Evolutionary conservation across 2,113 vertebrate genomes (phyloP).

Genomic region (Microtus pennsylvanicus): DNA sequence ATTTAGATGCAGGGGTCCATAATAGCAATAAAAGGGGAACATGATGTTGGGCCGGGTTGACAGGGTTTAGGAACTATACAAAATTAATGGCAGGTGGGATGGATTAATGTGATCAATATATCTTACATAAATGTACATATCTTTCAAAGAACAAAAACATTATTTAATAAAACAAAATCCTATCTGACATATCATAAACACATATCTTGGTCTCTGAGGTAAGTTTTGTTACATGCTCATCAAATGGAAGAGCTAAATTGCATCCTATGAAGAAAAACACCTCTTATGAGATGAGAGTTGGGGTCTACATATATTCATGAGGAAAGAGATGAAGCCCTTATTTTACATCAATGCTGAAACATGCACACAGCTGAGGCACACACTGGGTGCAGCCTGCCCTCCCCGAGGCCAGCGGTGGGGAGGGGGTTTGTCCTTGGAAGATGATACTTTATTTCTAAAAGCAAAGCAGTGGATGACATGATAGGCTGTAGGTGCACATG

Average conservation of each 20-base stretch:
- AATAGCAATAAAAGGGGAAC: too few species aligned
- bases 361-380: background rate
- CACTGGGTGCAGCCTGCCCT: background rate
- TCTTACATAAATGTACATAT: background rate
- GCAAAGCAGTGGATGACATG: background rate
- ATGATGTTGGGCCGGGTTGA: too few species aligned
- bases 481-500: constrained; percentile 21
- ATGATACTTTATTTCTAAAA: constrained; percentile 42
- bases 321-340: background rate
- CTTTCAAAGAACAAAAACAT: background rate
- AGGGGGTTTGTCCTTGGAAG: background rate
- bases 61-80: background rate
- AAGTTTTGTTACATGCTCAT: background rate
- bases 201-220: background rate
- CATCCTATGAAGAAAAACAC: background rate
- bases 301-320: background rate
- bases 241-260: constrained; percentile 1
- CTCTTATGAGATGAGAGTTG: background rate
- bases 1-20: too few species aligned
- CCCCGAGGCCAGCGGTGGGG: background rate
- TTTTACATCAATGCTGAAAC: background rate
- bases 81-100: background rate
- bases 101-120: background rate
- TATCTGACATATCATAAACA: background rate
- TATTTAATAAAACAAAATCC: background rate